Percentiles rank a stretch among this genome's conserved stretches.
These are phyloP conservation scores for Bovichtus diacanthus DNA, from an alignment of 2,797 vertebrate species.

Conservation along the genomic window DNA sequence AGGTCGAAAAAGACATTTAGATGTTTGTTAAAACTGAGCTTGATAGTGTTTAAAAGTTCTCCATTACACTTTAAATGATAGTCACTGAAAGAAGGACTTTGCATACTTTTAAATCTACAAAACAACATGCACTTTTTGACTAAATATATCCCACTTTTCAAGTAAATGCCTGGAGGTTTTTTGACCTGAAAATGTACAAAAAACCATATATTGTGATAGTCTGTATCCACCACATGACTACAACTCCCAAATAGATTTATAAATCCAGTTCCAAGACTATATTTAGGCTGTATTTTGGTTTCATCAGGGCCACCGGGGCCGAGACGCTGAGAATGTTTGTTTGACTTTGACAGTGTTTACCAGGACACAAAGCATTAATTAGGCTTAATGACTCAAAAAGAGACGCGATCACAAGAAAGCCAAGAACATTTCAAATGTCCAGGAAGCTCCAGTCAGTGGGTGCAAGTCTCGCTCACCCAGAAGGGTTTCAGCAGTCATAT, in stretches of 20 bases:
- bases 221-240: background rate
- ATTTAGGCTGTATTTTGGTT: background rate
- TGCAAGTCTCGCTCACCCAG: background rate
- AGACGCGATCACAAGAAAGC: slow-evolving; percentile 33
- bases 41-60: background rate
- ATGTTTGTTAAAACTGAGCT: background rate
- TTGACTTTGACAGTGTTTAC: slow-evolving; percentile 39
- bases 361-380: slow-evolving; percentile 35
- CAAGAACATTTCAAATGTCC: slow-evolving; percentile 21
- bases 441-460: background rate
- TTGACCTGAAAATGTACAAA: background rate
- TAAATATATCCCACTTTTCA: background rate
- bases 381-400: slow-evolving; percentile 41
- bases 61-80: background rate
- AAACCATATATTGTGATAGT: background rate
- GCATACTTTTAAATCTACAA: background rate
- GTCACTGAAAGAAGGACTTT: background rate
- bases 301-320: background rate
- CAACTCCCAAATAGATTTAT: slow-evolving; percentile 11
- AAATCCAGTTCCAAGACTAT: background rate
- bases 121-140: background rate
- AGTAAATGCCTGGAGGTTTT: background rate
- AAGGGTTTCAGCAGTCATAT: slow-evolving; percentile 24
- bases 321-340: slow-evolving; percentile 9
- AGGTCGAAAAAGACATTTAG: background rate